Evolutionary conservation across 2,113 vertebrate genomes (phyloP), one percentile per base, ranked within the genome.

Genomic region (Phalacrocorax aristotelis): DNA sequence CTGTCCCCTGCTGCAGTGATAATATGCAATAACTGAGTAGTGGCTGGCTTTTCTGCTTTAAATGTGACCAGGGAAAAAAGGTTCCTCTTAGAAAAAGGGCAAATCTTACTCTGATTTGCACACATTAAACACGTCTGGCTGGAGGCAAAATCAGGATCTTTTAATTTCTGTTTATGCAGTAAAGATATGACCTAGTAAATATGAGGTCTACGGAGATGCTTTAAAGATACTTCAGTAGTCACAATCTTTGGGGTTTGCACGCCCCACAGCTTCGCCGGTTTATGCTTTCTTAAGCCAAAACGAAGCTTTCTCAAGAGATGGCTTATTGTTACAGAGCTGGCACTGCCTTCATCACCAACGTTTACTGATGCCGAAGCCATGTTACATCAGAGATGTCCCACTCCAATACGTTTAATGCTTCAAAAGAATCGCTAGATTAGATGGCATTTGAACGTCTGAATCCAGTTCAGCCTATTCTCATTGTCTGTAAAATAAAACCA

Each of bases 91-190:
- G 75, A 80, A 74, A 86, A 95, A 92, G 72, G 60, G 20, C 54
- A 94, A 91, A 90, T 64, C 75, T 83, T 77, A 38, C 62, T 91
- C 40, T 83, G 87, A 91, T 84, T 96, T 91, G 70, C 58, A 74
- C 82, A 95, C n/a, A 92, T 83, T 79, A 90, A 96, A 91, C 78
- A 83, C 10, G 1, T 83, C 62, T 78, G 52, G 51, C 93, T 91
- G 55, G 49, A 95, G 93, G 95, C 78, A 94, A 91, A 97, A 91
- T 83, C 46, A 62, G 46, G 21, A 82, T 93, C 58, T 83, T 91
- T 95, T 83, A 22, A 93, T 70, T 94, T 91, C 75, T 91, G 71
- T 93, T 95, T 96, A 95, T 84, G 42, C 70, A 71, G 38, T 26
- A 78, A 60, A 92, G 91, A 69, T 87, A 88, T 2, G 70, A 87